phyloP scores from a whole-genome alignment of 2,113 vertebrate genomes.

The Calyptomena viridis region DNA sequence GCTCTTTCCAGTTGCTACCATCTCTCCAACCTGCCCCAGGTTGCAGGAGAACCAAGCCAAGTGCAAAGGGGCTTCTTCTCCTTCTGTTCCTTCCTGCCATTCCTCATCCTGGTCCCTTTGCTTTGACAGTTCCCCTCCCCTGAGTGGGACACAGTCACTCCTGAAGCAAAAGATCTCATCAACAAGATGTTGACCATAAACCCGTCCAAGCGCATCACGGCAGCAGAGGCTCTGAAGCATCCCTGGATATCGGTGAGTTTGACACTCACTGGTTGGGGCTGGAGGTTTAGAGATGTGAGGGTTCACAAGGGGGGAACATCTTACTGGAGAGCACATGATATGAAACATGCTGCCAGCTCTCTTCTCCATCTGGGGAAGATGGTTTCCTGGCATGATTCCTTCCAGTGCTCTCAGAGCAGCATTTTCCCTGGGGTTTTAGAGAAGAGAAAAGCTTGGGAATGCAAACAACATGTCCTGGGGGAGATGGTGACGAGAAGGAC shows the following conservation, averaged over 20 bases:
- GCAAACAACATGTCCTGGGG: not conserved
- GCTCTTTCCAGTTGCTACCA: not conserved
- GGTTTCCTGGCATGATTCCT: not conserved
- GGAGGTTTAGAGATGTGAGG: not conserved
- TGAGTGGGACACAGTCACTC: conserved; percentile 96
- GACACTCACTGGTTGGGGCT: not conserved
- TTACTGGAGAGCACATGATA: not conserved
- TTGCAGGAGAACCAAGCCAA: not conserved
- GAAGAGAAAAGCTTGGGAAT: not conserved
- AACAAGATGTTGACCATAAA: conserved; percentile 98
- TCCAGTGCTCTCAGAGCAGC: not conserved
- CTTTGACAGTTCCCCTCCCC: conserved; percentile 90
- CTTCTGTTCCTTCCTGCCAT: not conserved
- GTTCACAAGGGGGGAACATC: not conserved
- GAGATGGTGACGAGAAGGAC: not conserved
- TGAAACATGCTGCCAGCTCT: not conserved
- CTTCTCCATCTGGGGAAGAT: not conserved
- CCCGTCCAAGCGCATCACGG: conserved; percentile 90
- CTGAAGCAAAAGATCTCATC: conserved; percentile 95
- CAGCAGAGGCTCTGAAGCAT: conserved; percentile 91
- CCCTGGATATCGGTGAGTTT: conserved; percentile 95
- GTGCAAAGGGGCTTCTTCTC: not conserved
- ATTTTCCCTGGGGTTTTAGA: not conserved
- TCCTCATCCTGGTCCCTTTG: conserved; percentile 7
- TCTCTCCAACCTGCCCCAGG: not conserved